Conservation (phyloP, 2,888 invertebrate species). For the Andrena chrysosceles region DNA sequence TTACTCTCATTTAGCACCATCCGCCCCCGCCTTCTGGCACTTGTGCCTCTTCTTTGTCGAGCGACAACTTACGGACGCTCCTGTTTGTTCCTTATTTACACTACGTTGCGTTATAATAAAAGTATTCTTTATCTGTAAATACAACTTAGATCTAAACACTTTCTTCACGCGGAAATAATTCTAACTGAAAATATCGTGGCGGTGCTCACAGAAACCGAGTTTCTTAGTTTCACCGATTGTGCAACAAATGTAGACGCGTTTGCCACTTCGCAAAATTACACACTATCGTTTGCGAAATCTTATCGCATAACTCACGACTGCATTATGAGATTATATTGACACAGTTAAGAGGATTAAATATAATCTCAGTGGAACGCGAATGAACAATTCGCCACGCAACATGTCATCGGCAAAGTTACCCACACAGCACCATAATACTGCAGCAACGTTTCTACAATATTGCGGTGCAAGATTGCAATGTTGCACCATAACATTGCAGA, state of each 20-base stretch:
- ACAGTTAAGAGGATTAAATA: neutral
- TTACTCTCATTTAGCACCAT: conserved; percentile 83
- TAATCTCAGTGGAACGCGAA: neutral
- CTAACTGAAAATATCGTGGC: neutral
- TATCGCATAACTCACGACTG: neutral
- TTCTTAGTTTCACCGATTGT: neutral
- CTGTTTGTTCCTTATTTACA: conserved; percentile 30
- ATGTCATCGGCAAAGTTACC: neutral
- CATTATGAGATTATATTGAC: neutral
- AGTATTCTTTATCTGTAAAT: neutral
- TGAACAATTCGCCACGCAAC: neutral
- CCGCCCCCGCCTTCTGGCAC: conserved; percentile 53
- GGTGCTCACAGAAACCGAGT: neutral
- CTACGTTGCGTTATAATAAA: neutral
- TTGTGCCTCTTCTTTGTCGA: conserved; percentile 50
- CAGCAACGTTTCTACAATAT: no score
- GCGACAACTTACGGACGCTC: conserved; percentile 42
- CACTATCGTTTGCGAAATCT: neutral
- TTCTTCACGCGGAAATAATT: no score
- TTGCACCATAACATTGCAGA: no score
- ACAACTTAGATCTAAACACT: no score
- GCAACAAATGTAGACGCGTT: neutral
- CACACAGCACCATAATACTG: no score
- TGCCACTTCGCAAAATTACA: neutral
- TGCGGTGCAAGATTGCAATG: no score